These are phyloP conservation scores for Symphodus melops DNA, from an alignment of 2,113 vertebrate species.

Conservation along the genomic window DNA sequence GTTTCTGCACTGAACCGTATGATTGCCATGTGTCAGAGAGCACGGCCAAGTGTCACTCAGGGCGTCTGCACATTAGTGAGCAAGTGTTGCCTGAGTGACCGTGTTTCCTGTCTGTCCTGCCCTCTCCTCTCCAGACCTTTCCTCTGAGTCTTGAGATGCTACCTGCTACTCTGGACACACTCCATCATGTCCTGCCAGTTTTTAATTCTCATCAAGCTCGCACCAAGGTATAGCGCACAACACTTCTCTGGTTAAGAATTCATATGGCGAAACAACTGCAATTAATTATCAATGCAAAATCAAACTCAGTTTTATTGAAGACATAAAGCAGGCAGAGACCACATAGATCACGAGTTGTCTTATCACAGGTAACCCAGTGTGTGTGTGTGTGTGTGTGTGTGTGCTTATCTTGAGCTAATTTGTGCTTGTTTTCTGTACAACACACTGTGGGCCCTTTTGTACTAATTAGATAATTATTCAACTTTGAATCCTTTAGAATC, in stretches of 20 bases:
- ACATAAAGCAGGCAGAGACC: not conserved
- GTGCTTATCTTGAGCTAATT: not conserved
- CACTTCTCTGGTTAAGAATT: not conserved
- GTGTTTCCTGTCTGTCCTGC: constrained; percentile 19
- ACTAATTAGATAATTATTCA: not conserved
- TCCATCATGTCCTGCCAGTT: not conserved
- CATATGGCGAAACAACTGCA: not conserved
- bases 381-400: too few species aligned
- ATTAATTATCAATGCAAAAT: not conserved
- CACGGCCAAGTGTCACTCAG: constrained; percentile 57
- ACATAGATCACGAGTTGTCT: not conserved
- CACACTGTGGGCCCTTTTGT: not conserved
- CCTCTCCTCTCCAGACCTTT: constrained; percentile 16
- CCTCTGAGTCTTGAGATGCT: constrained; percentile 25
- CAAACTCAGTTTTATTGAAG: not conserved
- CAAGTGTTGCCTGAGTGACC: constrained; percentile 47
- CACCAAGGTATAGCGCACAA: not conserved
- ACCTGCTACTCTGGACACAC: constrained; percentile 19
- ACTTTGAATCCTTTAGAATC: not conserved
- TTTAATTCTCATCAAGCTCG: not conserved
- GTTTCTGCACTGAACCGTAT: constrained; percentile 71
- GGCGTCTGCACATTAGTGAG: constrained; percentile 59
- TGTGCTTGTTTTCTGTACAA: not conserved
- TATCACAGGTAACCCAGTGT: too few species aligned
- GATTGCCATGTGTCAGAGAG: constrained; percentile 71